Evolutionary conservation across 2,797 vertebrate genomes (phyloP), one percentile per base, ranked within the genome.

Genomic region (Anabacerthia variegaticeps): DNA sequence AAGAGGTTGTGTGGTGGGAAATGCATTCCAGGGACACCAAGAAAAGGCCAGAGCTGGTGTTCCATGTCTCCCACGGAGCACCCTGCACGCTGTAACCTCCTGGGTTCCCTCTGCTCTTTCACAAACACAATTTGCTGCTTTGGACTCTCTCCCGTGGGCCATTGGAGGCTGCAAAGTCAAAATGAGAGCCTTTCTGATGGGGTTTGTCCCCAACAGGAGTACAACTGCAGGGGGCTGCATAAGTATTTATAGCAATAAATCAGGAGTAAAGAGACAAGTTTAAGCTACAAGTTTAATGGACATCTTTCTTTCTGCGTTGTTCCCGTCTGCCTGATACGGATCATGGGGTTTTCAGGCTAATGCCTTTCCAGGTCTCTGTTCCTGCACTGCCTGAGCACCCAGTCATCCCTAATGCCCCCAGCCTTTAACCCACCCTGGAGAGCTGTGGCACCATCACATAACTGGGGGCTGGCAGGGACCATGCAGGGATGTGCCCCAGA

Each of bases 21-120:
- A 77, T 14, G 56, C 66, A 62, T 92, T 89, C 95, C 94, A 88
- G 69, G 58, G 73, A 92, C 77, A 79, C 36, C 61, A 77, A 87
- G 84, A 24, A 69, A 24, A 18, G 17, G 34, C 44, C 87, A 67
- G 84, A 72, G 75, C 79, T 81, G 87, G 12, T 10, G 61, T 84
- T 23, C 27, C 6, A 3, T 8, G 43, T 46, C 44, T 95, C 77
- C 78, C 55, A 49, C 36, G 6, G 83, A 36, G 69, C 67, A 59
- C 14, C 48, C 73, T 52, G 67, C 39, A 14, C 69, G 2, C 48
- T 6, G 3, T 1, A 61, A 56, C 59, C 83, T 21, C 27, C 63
- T 46, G 36, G 66, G 23, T 9, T 28, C 61, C 54, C n/a, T 73
- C 67, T 41, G 30, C 48, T 51, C 69, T 49, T 51, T 37, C 76